Evolutionary conservation across 2,888 invertebrate genomes (phyloP).

Genomic region (Siphonodentalium dalli): DNA sequence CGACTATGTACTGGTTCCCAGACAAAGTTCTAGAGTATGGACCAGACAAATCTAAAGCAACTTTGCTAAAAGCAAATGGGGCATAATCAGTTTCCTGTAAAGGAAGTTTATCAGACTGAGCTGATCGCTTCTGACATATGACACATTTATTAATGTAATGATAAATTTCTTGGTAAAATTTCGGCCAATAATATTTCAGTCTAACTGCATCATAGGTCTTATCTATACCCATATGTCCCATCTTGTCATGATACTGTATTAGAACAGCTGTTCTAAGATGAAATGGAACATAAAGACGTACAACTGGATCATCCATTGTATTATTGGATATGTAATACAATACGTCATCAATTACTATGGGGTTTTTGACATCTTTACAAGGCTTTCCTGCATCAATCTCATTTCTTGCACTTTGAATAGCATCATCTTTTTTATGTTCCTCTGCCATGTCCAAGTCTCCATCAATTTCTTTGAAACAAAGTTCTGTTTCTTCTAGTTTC

Average conservation of each 20-base stretch:
- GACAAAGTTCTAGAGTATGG: no score
- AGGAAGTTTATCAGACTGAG: no score
- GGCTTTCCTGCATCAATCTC: conserved; percentile 7
- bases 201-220: conserved; percentile 22
- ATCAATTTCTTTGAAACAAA: no score
- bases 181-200: conserved; percentile 19
- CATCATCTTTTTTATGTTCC: conserved; percentile 1
- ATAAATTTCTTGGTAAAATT: no score
- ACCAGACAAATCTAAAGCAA: no score
- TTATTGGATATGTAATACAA: conserved; percentile 24
- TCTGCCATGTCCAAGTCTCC: not conserved
- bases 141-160: no score
- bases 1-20: no score
- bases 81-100: no score
- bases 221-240: conserved; percentile 19
- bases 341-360: conserved; percentile 18
- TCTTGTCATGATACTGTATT: conserved; percentile 18
- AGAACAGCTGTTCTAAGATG: conserved; percentile 7
- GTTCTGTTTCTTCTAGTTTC: no score
- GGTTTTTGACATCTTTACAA: conserved; percentile 1
- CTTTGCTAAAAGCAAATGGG: no score
- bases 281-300: conserved; percentile 16
- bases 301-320: conserved; percentile 19
- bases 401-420: conserved; percentile 4
- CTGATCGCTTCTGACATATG: no score